Percentiles rank a stretch among this genome's conserved stretches.
phyloP scores from a whole-genome alignment of 1,140 invertebrate genomes.

The Belonocnema kinseyi region DNA sequence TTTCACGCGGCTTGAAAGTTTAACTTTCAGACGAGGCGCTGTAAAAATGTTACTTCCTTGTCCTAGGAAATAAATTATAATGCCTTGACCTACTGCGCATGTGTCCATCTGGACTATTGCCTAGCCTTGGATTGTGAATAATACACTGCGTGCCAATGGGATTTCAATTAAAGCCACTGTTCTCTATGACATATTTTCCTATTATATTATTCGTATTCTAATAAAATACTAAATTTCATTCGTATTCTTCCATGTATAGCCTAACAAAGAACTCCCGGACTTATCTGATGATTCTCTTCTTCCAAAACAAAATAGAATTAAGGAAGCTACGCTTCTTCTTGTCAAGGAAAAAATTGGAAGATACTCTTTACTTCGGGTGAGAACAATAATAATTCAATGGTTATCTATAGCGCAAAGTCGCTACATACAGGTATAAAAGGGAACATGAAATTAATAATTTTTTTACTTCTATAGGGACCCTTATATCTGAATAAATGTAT shows the following conservation, averaged over 20 bases:
- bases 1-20: too few relatives aligned
- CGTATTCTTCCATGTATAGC: constrained; percentile 67
- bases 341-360: constrained; percentile 93
- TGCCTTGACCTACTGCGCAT: too few relatives aligned
- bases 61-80: too few relatives aligned
- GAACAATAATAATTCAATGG: constrained; percentile 43
- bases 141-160: too few relatives aligned
- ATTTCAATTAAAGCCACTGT: too few relatives aligned
- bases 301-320: constrained; percentile 83
- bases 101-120: too few relatives aligned
- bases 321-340: constrained; percentile 90
- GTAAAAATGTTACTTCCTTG: too few relatives aligned
- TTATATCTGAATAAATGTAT: constrained; percentile 93
- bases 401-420: too few relatives aligned
- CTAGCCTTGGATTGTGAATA: too few relatives aligned
- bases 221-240: constrained; percentile 15
- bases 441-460: constrained; percentile 9
- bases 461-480: constrained; percentile 81
- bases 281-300: constrained; percentile 75
- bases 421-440: background rate
- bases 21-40: too few relatives aligned
- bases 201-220: background rate
- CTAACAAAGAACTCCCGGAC: constrained; percentile 72
- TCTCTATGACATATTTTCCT: too few relatives aligned
- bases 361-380: constrained; percentile 87